Base-by-base conservation (phyloP, 2,113 vertebrate species). In the Sylvietta virens region DNA sequence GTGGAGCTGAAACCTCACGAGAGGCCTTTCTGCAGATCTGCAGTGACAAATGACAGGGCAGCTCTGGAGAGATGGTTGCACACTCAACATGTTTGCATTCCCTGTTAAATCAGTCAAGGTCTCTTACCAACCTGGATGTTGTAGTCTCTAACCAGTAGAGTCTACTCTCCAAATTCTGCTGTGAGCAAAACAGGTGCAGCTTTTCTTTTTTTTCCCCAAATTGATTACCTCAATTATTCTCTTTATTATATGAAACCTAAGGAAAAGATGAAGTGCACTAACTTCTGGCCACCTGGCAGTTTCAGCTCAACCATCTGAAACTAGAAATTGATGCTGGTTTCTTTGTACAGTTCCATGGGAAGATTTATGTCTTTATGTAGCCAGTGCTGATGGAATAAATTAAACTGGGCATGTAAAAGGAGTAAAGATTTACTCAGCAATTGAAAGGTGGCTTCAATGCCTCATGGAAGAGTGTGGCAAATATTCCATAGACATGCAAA, bases 321-420 rank as follows among this genome's bases (percentile, higher is more conserved):
- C 95, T 90, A 95, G 78, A 91, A 95, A 97, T 91, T 92, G 83
- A 93, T 66, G 67, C 66, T 92, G 61, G 74, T 81, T 96, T 42
- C 86, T 96, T 95, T 95, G 64, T 83, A 80, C 21, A 35, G 45
- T 88, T 97, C 74, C 74, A 70, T 39, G 44, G 65, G 80, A 95
- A 94, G 81, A 96, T 95, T 96, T 96, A 95, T 92, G 72, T 72
- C 80, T 81, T 88, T 87, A 76, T 79, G 81, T 87, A 95, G 90
- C 57, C 65, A 64, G 78, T 72, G 85, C 86, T 95, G 92, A 96
- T 83, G 47, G 86, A 96, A 95, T 88, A 82, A 94, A 97, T 96
- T 95, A 92, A 95, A 94, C 82, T 64, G 62, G 58, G 74, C 60
- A 84, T 95, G 83, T 91, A 95, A 95, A 94, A 95, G 42, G 39